A percentile compares a stretch with the other conserved stretches of the same genome.
These are phyloP conservation scores for Cabera pusaria DNA, from an alignment of 2,888 invertebrate genomes.

Conservation along the genomic window DNA sequence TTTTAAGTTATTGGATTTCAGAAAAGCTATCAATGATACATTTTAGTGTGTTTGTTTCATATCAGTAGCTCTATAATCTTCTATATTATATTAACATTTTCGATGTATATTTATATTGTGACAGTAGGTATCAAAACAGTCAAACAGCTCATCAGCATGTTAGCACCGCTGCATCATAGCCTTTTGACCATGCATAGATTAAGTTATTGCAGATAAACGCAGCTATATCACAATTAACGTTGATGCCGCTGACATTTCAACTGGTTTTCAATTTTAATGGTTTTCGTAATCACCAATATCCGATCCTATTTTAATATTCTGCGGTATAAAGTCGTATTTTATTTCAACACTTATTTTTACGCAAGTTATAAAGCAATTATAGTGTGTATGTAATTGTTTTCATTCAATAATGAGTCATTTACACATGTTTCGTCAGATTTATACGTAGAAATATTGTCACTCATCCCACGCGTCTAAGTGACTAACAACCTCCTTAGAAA, in stretches of 20 bases:
- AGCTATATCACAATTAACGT: slow-evolving; percentile 48
- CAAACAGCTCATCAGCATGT: slow-evolving; percentile 41
- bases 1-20: neutral
- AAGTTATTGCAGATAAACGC: slow-evolving; percentile 47
- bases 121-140: no score
- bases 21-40: no score
- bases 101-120: no score
- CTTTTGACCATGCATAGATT: slow-evolving; percentile 46
- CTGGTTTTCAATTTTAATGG: slow-evolving; percentile 51
- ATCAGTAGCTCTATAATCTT: no score
- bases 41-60: no score
- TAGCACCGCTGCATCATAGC: slow-evolving; percentile 38
- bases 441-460: slow-evolving; percentile 55
- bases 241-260: slow-evolving; percentile 56
- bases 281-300: slow-evolving; percentile 48
- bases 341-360: slow-evolving; percentile 6
- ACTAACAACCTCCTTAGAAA: slow-evolving; percentile 46
- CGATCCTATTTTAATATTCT: slow-evolving; percentile 34
- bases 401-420: slow-evolving; percentile 52
- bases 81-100: no score
- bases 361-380: neutral
- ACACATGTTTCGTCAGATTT: slow-evolving; percentile 56
- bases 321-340: slow-evolving; percentile 9
- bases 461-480: slow-evolving; percentile 55
- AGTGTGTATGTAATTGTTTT: slow-evolving; percentile 40